Percentiles rank a stretch among this genome's conserved stretches.
These are phyloP conservation scores for Camelus dromedarius DNA, from an alignment of 2,113 vertebrate genomes.

Conservation along the genomic window DNA sequence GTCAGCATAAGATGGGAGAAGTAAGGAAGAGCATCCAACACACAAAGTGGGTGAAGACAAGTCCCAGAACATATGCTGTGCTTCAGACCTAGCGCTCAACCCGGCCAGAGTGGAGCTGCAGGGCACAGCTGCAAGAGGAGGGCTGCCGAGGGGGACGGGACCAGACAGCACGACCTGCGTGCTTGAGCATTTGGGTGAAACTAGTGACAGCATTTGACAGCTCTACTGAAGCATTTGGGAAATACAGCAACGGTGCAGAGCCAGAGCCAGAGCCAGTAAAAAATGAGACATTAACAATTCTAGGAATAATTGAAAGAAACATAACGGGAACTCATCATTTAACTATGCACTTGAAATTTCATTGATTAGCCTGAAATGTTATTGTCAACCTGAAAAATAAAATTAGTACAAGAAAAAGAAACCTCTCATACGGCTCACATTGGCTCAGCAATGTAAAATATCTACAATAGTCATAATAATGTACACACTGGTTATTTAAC, in stretches of 20 bases:
- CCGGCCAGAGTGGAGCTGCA: background rate
- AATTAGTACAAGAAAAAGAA: background rate
- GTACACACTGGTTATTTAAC: background rate
- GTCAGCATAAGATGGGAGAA: background rate
- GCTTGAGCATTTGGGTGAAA: background rate
- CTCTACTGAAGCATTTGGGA: background rate
- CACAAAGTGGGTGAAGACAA: background rate
- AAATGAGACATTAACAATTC: slow-evolving; percentile 16
- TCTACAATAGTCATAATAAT: background rate
- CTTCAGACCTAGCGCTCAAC: background rate
- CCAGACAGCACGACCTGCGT: too few species aligned
- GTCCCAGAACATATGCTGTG: background rate
- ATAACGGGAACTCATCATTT: background rate
- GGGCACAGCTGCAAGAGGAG: background rate
- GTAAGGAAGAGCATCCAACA: background rate
- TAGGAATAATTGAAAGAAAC: slow-evolving; percentile 26
- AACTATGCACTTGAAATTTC: background rate
- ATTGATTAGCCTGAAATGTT: slow-evolving; percentile 5
- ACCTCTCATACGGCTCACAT: background rate
- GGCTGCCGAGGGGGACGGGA: background rate
- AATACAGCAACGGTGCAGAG: background rate
- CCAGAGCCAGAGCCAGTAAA: background rate
- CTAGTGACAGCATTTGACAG: background rate
- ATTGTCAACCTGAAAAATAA: background rate
- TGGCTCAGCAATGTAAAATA: background rate